These are phyloP conservation scores for Psylliodes chrysocephalus DNA, from an alignment of 2,888 invertebrate species.

Conservation along the genomic window DNA sequence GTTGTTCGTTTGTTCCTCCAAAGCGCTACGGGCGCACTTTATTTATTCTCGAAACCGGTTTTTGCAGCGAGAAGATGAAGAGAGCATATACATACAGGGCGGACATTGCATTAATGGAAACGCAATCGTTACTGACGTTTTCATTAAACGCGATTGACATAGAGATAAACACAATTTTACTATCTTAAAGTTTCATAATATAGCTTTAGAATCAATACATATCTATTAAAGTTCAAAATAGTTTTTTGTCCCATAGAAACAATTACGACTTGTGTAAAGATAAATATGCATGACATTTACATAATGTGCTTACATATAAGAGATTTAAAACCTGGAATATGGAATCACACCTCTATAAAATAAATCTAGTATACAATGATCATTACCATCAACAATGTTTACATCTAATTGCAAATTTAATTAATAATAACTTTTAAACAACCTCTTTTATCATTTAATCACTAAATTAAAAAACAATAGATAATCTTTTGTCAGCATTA, in stretches of 20 bases:
- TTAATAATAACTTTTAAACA: no score
- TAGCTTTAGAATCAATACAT: not conserved
- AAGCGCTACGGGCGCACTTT: slow-evolving; percentile 55
- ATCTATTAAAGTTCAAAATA: not conserved
- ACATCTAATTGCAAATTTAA: no score
- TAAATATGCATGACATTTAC: no score
- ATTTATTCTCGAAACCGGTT: slow-evolving; percentile 61
- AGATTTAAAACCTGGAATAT: no score
- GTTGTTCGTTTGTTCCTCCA: slow-evolving; percentile 58
- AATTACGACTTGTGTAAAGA: not conserved
- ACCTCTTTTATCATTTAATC: no score
- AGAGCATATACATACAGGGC: slow-evolving; percentile 22
- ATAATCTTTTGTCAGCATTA: no score
- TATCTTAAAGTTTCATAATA: not conserved
- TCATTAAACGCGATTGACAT: not conserved
- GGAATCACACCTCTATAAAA: no score
- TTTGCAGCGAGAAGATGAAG: slow-evolving; percentile 50
- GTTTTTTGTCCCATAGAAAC: not conserved
- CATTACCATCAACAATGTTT: no score
- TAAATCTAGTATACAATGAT: no score
- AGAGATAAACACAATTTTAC: not conserved
- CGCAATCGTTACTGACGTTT: no score
- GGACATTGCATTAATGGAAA: not conserved
- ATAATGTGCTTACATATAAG: no score
- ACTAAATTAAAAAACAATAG: no score